These are phyloP conservation scores for Holacanthella duospinosa DNA, from an alignment of 2,888 invertebrate species.

Conservation along the genomic window DNA sequence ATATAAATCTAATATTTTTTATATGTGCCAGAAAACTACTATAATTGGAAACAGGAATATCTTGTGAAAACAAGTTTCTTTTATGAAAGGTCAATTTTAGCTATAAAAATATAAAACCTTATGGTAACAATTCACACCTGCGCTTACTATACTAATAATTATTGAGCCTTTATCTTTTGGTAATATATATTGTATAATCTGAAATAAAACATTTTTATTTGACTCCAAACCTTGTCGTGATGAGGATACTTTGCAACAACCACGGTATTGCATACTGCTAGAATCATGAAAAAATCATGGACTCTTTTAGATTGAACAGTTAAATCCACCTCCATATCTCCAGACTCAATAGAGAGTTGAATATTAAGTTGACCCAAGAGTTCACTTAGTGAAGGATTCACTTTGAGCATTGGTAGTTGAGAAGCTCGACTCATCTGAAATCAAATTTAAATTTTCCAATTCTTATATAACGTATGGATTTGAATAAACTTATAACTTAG, in stretches of 20 bases:
- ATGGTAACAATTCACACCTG: too few species aligned
- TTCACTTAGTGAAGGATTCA: conserved; percentile 24
- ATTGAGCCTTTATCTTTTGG: too few species aligned
- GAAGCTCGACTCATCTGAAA: conserved; percentile 10
- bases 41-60: too few species aligned
- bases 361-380: conserved; percentile 21
- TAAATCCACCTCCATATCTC: conserved; percentile 9
- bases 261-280: conserved; percentile 94
- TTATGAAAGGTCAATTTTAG: too few species aligned
- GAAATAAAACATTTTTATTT: background rate
- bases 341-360: conserved; percentile 13
- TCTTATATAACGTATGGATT: background rate
- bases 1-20: too few species aligned
- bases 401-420: conserved; percentile 23
- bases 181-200: too few species aligned
- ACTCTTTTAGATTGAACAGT: conserved; percentile 56
- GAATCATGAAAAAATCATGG: conserved; percentile 76
- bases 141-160: too few species aligned
- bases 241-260: conserved; percentile 81
- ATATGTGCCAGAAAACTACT: too few species aligned
- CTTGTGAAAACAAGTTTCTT: too few species aligned
- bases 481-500: background rate
- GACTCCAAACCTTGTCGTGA: conserved; percentile 51
- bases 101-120: too few species aligned
- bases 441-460: conserved; percentile 1